A percentile compares a stretch with the other conserved stretches of the same genome.
Conservation (phyloP, 2,888 invertebrate species). For the Meandrusa payeni region DNA sequence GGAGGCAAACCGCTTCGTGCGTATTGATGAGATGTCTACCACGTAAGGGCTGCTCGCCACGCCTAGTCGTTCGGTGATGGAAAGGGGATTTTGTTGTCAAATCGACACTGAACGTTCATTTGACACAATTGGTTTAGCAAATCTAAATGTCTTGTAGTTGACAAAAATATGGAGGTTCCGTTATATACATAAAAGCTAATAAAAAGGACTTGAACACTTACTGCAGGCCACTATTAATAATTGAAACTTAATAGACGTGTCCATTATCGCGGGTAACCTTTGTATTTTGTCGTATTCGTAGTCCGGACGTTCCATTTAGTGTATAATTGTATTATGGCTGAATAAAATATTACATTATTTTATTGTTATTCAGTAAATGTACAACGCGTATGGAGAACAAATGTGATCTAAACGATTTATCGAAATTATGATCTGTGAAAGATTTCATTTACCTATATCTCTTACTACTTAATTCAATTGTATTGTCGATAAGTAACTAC, state of each 20-base stretch:
- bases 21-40: too few relatives aligned
- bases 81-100: too few relatives aligned
- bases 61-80: too few relatives aligned
- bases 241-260: conserved; percentile 35
- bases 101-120: too few relatives aligned
- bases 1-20: too few relatives aligned
- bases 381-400: conserved; percentile 18
- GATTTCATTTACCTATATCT: conserved; percentile 2
- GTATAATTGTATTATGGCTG: conserved; percentile 10
- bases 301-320: conserved; percentile 37
- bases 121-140: too few relatives aligned
- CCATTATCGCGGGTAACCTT: conserved; percentile 30
- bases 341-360: conserved; percentile 2
- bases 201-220: too few relatives aligned
- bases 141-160: too few relatives aligned
- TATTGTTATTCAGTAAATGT: background rate
- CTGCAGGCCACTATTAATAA: conserved; percentile 41
- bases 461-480: background rate
- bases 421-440: conserved; percentile 7
- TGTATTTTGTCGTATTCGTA: conserved; percentile 32
- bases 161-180: too few relatives aligned
- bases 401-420: conserved; percentile 11
- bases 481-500: background rate
- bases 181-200: too few relatives aligned
- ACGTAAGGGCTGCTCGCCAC: too few relatives aligned